Conservation (phyloP, 2,888 invertebrate genomes). For the Parnassius smintheus region DNA sequence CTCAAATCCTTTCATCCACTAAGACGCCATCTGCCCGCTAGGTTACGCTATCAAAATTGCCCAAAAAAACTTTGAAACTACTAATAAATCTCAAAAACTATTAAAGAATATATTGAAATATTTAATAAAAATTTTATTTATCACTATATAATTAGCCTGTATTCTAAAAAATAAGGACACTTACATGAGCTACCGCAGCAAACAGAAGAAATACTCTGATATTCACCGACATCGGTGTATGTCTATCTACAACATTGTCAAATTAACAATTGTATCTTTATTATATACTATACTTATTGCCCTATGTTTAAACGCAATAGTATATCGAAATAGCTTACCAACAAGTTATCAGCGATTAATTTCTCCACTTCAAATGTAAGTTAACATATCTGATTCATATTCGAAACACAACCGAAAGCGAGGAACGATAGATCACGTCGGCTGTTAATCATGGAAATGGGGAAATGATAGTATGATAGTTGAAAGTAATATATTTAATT, state of each 20-base stretch:
- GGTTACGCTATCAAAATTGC: too few species aligned
- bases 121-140: too few species aligned
- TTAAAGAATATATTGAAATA: too few species aligned
- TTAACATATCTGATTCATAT: conserved; percentile 25
- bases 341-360: conserved; percentile 37
- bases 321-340: conserved; percentile 33
- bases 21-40: too few species aligned
- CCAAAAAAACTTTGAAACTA: too few species aligned
- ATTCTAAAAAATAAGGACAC: conserved; percentile 26
- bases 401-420: conserved; percentile 10
- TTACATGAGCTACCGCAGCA: conserved; percentile 55
- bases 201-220: conserved; percentile 47
- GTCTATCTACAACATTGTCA: conserved; percentile 42
- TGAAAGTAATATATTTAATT: conserved; percentile 2
- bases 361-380: conserved; percentile 32
- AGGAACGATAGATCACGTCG: conserved; percentile 24
- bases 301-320: conserved; percentile 42
- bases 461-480: conserved; percentile 12
- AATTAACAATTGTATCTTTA: conserved; percentile 30
- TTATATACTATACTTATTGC: conserved; percentile 62
- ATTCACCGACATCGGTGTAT: conserved; percentile 49
- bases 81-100: too few species aligned
- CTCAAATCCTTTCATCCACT: too few species aligned
- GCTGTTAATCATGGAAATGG: conserved; percentile 10
- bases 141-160: too few species aligned